phyloP scores from a whole-genome alignment of 2,797 vertebrate species.

The Apogon talboti region DNA sequence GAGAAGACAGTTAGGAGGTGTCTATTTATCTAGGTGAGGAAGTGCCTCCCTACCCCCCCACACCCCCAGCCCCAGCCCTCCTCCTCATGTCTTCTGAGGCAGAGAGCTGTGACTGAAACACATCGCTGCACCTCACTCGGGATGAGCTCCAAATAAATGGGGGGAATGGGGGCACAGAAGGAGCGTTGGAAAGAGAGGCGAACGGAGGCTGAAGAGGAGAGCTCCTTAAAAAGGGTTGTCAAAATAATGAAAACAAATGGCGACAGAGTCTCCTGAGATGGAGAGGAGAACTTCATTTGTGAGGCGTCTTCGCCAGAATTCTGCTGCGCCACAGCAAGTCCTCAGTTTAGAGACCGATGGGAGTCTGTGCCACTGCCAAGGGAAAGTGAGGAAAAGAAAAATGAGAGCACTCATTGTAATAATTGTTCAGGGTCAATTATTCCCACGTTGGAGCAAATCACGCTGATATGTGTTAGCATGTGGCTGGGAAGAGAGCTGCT shows the following conservation, averaged over 20 bases:
- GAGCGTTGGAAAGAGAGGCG: slow-evolving; percentile 34
- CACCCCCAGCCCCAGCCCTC: slow-evolving; percentile 2
- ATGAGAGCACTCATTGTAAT: slow-evolving; percentile 83
- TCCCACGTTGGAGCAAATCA: slow-evolving; percentile 80
- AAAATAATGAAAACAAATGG: slow-evolving; percentile 89
- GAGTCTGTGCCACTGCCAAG: slow-evolving; percentile 35
- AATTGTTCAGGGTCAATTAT: slow-evolving; percentile 88
- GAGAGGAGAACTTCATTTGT: slow-evolving; percentile 85
- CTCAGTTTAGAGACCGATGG: slow-evolving; percentile 54
- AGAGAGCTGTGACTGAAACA: slow-evolving; percentile 82
- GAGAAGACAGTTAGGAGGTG: slow-evolving; percentile 62
- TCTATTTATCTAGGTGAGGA: slow-evolving; percentile 79
- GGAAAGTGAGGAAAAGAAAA: slow-evolving; percentile 72
- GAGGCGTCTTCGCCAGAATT: slow-evolving; percentile 71
- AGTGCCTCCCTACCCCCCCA: slow-evolving; percentile 61
- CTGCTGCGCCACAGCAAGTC: slow-evolving; percentile 54
- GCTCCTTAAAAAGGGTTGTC: slow-evolving; percentile 83
- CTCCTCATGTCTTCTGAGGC: slow-evolving; percentile 72
- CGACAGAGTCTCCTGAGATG: slow-evolving; percentile 78
- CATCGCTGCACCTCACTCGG: slow-evolving; percentile 77
- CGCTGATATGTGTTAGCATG: slow-evolving; percentile 73
- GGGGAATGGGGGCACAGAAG: slow-evolving; percentile 47
- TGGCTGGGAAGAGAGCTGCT: slow-evolving; percentile 60
- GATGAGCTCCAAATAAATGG: slow-evolving; percentile 79
- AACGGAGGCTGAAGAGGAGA: slow-evolving; percentile 69